Conservation (phyloP, 64 coral and sea anemone genomes). For the Actinia tenebrosa region DNA sequence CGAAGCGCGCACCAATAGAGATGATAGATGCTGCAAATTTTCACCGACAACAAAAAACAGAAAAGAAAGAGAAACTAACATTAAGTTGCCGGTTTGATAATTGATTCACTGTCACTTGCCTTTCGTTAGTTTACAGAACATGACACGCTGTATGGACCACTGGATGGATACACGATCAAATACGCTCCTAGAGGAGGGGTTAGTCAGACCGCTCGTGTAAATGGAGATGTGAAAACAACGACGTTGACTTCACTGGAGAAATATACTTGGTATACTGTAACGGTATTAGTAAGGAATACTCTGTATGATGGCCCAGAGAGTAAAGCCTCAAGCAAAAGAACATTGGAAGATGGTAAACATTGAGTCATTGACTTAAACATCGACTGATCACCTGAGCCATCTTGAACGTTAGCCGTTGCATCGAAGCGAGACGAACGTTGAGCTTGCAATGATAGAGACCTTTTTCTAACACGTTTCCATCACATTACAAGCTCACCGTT, state of each 20-base stretch:
- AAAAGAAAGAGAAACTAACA: not conserved
- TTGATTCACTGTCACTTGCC: not conserved
- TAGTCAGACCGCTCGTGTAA: not conserved
- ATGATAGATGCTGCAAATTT: not conserved
- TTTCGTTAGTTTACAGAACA: not conserved
- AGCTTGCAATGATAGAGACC: too few relatives aligned
- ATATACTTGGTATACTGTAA: not conserved
- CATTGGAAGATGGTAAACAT: not conserved
- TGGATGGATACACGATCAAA: not conserved
- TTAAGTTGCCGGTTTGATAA: not conserved
- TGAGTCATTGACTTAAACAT: not conserved
- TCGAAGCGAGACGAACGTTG: too few relatives aligned
- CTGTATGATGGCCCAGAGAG: slow-evolving; percentile 9
- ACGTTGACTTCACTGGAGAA: not conserved
- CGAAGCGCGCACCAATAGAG: too few relatives aligned
- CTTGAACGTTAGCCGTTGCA: not conserved
- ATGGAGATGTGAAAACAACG: not conserved
- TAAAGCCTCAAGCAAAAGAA: not conserved
- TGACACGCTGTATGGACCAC: not conserved
- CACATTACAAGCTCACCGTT: too few relatives aligned
- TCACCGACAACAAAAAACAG: not conserved
- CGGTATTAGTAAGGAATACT: not conserved
- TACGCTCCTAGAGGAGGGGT: not conserved
- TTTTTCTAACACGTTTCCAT: too few relatives aligned
- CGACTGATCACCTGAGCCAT: not conserved